Evolutionary conservation across 2,888 invertebrate genomes (phyloP), one percentile per base, ranked within the genome.

Genomic region (Lasius fuliginosus): DNA sequence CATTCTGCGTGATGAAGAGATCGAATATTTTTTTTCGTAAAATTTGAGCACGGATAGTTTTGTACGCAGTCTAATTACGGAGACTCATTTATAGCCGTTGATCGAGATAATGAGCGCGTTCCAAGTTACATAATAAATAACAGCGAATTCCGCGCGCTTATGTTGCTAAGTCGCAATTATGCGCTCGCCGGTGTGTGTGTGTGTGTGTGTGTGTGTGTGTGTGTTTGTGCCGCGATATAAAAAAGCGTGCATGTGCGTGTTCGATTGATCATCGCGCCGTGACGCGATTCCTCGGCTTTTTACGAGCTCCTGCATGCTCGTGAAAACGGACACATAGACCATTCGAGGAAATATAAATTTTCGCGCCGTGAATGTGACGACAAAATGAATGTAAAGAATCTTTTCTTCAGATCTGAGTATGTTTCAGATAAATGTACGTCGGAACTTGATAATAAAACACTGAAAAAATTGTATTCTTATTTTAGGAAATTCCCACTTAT

Each of bases 241-340:
- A 64, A 81, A 79, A 60, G 23, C 58, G 56, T 58, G 53, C 71
- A 42, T 56, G 69, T 65, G 81, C 83, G 30, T 68, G 82, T 76
- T 85, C 82, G 82, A 88, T 88, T 86, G 86, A 88, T 88, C 88
- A 86, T 64, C 84, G 67, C 49, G 64, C 84, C 86, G 85, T 86
- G 76, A 86, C 85, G 83, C 46, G 65, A 77, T 79, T 79, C 69
- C n/a, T 30, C 40, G 8, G 12, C 27, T 23, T 56, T 42, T 65
- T 49, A 46, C 58, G 42, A 23, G 42, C 67, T 42, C 56, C 46
- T 81, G 12, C 46, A 18, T 49, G 42, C 46, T n/a, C 62, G 60
- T 23, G 71, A 62, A 76, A 83, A 67, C 74, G 65, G 68, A 33
- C 77, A 65, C 27, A 46, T 46, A 49, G 56, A 67, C 46, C 42